Conservation (phyloP, 2,797 vertebrate genomes). For the Crocodylus rhombifer region DNA sequence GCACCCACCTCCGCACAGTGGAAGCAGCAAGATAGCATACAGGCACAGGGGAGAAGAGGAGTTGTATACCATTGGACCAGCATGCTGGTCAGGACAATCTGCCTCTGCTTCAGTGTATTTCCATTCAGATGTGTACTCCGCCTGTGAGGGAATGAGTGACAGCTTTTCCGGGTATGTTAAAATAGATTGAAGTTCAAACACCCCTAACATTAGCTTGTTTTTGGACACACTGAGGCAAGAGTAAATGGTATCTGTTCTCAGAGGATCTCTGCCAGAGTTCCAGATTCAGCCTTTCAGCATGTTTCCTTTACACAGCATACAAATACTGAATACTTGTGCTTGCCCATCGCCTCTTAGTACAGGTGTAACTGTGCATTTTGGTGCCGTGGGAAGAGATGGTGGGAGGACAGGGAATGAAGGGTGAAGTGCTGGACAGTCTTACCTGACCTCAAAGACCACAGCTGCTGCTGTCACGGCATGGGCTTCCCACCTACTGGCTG, state of each 20-base stretch:
- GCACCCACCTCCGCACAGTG: background rate
- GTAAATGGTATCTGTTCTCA: background rate
- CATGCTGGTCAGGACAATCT: background rate
- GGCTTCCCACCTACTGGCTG: no score
- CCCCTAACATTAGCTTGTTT: background rate
- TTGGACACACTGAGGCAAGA: background rate
- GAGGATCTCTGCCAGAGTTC: background rate
- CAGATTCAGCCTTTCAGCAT: background rate
- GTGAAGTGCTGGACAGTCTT: no score
- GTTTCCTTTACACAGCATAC: background rate
- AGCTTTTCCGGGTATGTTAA: background rate
- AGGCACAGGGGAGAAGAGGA: background rate
- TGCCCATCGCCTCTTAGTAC: background rate
- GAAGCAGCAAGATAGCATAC: background rate
- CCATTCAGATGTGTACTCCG: background rate
- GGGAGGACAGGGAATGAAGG: no score
- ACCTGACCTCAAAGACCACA: no score
- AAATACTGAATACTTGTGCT: background rate
- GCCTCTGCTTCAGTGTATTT: background rate
- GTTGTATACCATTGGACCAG: background rate
- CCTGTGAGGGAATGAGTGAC: background rate
- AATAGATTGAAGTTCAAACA: background rate
- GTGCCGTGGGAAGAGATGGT: no score
- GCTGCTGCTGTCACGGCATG: no score
- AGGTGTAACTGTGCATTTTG: no score